phyloP scores from a whole-genome alignment of 2,888 invertebrate species.

The Stratiomys singularior region DNA sequence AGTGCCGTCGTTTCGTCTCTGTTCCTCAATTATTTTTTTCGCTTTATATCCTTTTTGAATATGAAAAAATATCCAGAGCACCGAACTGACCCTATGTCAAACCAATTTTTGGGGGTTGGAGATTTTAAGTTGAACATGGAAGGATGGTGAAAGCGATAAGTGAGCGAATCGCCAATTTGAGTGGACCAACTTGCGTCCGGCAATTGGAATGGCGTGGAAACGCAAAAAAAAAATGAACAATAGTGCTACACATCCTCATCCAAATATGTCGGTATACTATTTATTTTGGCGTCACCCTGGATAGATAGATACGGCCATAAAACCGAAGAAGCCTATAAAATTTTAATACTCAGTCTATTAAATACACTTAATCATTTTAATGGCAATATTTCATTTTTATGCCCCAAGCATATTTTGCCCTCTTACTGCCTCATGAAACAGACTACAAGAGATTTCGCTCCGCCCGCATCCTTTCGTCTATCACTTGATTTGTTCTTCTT shows the following conservation, averaged over 20 bases:
- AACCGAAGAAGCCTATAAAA: conserved; percentile 54
- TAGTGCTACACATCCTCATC: not conserved
- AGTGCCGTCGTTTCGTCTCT: not conserved
- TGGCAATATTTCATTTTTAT: conserved; percentile 54
- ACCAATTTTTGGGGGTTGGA: not conserved
- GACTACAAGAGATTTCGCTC: no score
- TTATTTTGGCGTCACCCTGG: no score
- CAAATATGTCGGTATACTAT: no score
- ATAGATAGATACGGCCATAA: not conserved
- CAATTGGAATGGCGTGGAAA: not conserved
- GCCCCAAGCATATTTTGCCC: conserved; percentile 16
- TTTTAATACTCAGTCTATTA: conserved; percentile 54
- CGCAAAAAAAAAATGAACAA: not conserved
- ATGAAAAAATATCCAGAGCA: not conserved
- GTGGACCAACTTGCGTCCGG: not conserved
- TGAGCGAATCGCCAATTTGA: not conserved
- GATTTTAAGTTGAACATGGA: not conserved
- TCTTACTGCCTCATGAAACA: not conserved
- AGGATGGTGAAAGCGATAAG: not conserved
- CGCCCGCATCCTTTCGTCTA: not conserved
- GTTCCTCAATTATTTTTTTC: not conserved
- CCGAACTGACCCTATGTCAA: not conserved
- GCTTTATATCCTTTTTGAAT: no score
- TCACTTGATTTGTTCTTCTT: not conserved
- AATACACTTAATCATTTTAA: conserved; percentile 56